Conservation (phyloP, 2,113 vertebrate species). For the Thamnaconus septentrionalis region DNA sequence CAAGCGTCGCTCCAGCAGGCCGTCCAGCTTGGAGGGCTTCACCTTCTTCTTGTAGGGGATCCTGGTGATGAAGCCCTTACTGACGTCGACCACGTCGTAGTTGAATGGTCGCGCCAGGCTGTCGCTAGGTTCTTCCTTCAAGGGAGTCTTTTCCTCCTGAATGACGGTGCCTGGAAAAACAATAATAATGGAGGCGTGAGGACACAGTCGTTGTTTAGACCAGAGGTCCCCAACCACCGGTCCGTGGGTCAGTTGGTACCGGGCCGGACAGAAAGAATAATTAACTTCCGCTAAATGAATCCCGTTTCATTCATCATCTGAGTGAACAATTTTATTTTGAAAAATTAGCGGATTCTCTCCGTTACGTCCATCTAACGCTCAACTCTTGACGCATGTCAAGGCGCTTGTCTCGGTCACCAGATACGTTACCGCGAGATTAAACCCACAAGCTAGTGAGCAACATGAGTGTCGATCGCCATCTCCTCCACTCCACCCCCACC, state of each 20-base stretch:
- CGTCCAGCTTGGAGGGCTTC: constrained; percentile 91
- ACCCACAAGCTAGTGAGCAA: no score
- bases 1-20: constrained; percentile 89
- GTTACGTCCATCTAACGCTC: no score
- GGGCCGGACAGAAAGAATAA: no score
- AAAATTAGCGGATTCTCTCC: no score
- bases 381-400: no score
- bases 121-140: constrained; percentile 56
- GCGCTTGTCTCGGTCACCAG: neutral
- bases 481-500: no score
- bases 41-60: constrained; percentile 93
- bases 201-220: neutral
- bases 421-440: neutral
- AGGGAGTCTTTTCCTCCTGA: constrained; percentile 21
- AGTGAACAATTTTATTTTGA: no score
- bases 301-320: neutral
- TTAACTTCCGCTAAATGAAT: neutral
- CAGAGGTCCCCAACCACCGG: no score
- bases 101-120: constrained; percentile 59
- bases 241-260: no score
- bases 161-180: constrained; percentile 38
- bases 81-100: constrained; percentile 93
- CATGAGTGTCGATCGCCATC: neutral
- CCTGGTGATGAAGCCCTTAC: constrained; percentile 91
- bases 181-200: neutral